Evolutionary conservation across 2,888 invertebrate genomes (phyloP).

Genomic region (Celastrina argiolus): DNA sequence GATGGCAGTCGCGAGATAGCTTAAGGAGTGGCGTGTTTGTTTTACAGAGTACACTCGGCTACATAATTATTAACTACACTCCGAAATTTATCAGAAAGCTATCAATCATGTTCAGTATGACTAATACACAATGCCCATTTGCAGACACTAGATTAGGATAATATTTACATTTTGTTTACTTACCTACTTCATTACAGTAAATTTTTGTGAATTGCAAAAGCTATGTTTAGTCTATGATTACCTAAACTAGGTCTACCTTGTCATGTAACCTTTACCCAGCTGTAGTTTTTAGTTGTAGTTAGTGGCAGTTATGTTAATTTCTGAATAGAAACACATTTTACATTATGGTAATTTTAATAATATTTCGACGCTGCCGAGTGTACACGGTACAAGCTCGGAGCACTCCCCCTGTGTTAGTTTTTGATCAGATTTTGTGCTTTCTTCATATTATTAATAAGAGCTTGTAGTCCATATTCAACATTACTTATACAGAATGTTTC

Average conservation of each 20-base stretch:
- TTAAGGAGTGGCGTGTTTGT: slow-evolving; percentile 47
- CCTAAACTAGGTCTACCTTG: no score
- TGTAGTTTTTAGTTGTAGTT: no score
- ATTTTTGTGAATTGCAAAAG: no score
- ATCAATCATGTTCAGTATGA: neutral
- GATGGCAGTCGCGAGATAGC: slow-evolving; percentile 47
- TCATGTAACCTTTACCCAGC: no score
- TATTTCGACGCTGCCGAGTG: slow-evolving; percentile 34
- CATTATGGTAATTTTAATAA: no score
- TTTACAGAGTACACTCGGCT: slow-evolving; percentile 45
- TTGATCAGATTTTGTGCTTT: slow-evolving; percentile 71
- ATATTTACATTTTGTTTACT: no score
- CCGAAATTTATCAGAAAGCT: neutral
- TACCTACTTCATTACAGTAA: no score
- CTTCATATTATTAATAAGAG: slow-evolving; percentile 74
- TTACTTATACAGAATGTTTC: slow-evolving; percentile 50
- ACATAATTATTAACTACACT: no score
- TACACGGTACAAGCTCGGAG: slow-evolving; percentile 50
- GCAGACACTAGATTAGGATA: neutral
- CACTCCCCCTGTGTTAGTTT: slow-evolving; percentile 65
- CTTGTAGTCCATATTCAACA: slow-evolving; percentile 63
- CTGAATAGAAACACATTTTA: no score
- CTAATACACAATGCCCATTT: no score
- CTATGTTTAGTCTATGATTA: no score
- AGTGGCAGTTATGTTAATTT: no score